Conservation (phyloP, 2,113 vertebrate genomes). For the Solea solea region DNA sequence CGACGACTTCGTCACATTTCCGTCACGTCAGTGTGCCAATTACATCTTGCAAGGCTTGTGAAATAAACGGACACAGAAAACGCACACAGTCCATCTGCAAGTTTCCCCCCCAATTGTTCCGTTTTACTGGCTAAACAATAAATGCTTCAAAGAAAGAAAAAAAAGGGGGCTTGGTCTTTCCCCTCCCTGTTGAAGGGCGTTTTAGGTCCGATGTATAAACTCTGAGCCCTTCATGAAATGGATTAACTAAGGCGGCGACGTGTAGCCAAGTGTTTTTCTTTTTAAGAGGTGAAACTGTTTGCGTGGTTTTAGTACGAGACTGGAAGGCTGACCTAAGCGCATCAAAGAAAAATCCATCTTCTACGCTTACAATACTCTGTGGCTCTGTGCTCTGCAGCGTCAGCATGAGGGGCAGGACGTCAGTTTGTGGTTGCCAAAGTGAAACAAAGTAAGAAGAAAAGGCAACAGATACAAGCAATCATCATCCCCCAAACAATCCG, state of each 20-base stretch:
- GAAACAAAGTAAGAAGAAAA: constrained; percentile 23
- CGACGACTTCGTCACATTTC: constrained; percentile 38
- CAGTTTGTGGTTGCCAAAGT: constrained; percentile 35
- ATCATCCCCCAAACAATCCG: constrained; percentile 6
- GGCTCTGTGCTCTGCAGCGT: constrained; percentile 59
- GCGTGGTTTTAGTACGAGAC: constrained; percentile 17
- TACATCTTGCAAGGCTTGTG: constrained; percentile 36
- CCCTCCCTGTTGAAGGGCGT: constrained; percentile 52
- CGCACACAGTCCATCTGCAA: constrained; percentile 53
- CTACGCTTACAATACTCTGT: constrained; percentile 40
- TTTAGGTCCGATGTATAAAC: constrained; percentile 68
- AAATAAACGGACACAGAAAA: constrained; percentile 51
- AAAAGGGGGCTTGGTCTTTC: constrained; percentile 57
- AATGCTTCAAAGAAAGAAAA: constrained; percentile 69
- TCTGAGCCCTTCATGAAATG: constrained; percentile 66
- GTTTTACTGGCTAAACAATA: constrained; percentile 52
- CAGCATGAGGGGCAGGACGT: constrained; percentile 39
- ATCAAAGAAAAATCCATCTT: constrained; percentile 11
- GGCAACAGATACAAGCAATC: constrained; percentile 34
- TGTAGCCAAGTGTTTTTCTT: constrained; percentile 35
- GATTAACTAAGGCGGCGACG: constrained; percentile 80
- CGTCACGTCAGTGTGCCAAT: constrained; percentile 55
- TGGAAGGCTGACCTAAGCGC: constrained; percentile 9
- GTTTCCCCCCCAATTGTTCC: constrained; percentile 1
- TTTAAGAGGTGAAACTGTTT: constrained; percentile 13